Evolutionary conservation across 2,888 invertebrate species (phyloP).

Genomic region (Cheilosia vulpina): DNA sequence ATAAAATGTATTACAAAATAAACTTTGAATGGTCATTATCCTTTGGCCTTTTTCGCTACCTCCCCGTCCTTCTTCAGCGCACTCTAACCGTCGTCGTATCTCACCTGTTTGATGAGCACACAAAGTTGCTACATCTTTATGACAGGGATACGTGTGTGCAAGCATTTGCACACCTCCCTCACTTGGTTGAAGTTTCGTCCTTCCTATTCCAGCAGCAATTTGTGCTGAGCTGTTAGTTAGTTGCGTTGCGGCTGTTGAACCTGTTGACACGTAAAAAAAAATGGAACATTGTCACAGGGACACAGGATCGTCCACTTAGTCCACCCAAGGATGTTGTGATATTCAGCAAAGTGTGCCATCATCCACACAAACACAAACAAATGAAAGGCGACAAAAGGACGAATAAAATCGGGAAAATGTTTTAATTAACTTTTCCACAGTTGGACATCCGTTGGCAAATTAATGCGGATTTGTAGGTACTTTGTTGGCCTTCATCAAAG

Average conservation of each 20-base stretch:
- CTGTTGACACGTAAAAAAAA: slow-evolving; percentile 59
- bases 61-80: slow-evolving; percentile 3
- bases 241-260: slow-evolving; percentile 22
- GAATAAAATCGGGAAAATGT: slow-evolving; percentile 71
- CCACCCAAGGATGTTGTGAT: slow-evolving; percentile 15
- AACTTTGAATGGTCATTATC: slow-evolving; percentile 62
- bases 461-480: slow-evolving; percentile 57
- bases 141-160: slow-evolving; percentile 41
- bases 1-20: slow-evolving; percentile 63
- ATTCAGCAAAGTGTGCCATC: slow-evolving; percentile 21
- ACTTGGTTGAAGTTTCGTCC: neutral
- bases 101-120: slow-evolving; percentile 66
- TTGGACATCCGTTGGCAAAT: slow-evolving; percentile 63
- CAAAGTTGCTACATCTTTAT: slow-evolving; percentile 65
- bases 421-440: slow-evolving; percentile 70
- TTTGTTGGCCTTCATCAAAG: slow-evolving; percentile 18
- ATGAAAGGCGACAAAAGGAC: slow-evolving; percentile 25
- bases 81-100: slow-evolving; percentile 14
- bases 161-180: slow-evolving; percentile 17
- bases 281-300: slow-evolving; percentile 43
- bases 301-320: slow-evolving; percentile 7
- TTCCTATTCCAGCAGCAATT: slow-evolving; percentile 10
- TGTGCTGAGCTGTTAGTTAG: slow-evolving; percentile 8
- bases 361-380: neutral
- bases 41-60: slow-evolving; percentile 34